phyloP scores from a whole-genome alignment of 2,888 invertebrate species.

The Myopa testacea region DNA sequence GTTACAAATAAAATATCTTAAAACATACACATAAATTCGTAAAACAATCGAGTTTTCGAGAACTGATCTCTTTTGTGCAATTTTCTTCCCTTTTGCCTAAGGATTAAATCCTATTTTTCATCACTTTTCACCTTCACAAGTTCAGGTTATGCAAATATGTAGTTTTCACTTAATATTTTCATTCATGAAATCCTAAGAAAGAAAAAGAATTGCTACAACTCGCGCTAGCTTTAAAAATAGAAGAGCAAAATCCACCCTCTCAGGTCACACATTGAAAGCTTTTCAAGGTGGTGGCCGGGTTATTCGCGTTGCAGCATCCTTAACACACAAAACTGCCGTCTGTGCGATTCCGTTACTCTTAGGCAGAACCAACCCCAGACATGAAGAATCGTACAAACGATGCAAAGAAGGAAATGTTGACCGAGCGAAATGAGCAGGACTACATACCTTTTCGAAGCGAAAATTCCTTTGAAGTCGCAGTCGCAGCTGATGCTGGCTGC shows the following conservation, averaged over 20 bases:
- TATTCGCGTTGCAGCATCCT: not conserved
- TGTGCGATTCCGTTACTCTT: slow-evolving; percentile 10
- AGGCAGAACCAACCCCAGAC: not conserved
- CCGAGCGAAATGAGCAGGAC: not conserved
- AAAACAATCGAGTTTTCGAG: too few species aligned
- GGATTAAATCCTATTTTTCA: too few species aligned
- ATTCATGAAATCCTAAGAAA: too few species aligned
- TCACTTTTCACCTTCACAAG: too few species aligned
- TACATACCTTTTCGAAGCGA: slow-evolving; percentile 2
- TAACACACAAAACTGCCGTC: not conserved
- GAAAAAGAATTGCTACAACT: too few species aligned
- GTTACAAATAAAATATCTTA: too few species aligned
- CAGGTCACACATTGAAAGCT: not conserved
- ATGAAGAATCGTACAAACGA: not conserved
- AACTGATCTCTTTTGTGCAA: too few species aligned
- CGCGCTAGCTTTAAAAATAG: not conserved
- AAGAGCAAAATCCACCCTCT: not conserved
- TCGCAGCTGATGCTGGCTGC: not conserved
- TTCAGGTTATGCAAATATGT: too few species aligned
- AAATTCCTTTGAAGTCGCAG: slow-evolving; percentile 32
- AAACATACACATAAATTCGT: too few species aligned
- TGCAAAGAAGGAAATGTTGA: not conserved
- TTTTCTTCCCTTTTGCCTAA: too few species aligned
- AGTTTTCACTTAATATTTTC: too few species aligned
- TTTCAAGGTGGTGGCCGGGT: not conserved